Conservation (phyloP, 2,888 invertebrate species). For the Hedya salicella region DNA sequence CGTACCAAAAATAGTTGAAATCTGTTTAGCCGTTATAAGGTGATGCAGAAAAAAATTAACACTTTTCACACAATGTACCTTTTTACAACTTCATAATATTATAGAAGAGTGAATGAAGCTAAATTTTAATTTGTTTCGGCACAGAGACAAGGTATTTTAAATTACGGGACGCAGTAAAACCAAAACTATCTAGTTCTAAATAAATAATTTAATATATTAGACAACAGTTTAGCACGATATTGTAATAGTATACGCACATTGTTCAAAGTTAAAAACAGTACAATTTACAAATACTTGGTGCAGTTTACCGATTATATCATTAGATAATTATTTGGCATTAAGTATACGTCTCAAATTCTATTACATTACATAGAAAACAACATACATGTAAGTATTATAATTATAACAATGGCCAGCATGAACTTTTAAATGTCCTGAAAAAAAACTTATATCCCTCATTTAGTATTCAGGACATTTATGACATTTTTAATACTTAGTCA, state of each 20-base stretch:
- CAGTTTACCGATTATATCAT: slow-evolving; percentile 26
- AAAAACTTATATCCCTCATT: slow-evolving; percentile 1
- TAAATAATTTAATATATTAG: slow-evolving; percentile 43
- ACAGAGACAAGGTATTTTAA: no score
- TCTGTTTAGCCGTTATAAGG: no score
- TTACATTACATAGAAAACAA: slow-evolving; percentile 16
- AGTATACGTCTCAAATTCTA: slow-evolving; percentile 20
- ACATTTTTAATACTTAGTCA: no score
- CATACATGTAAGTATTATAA: slow-evolving; percentile 1
- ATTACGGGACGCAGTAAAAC: no score
- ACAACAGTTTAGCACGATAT: slow-evolving; percentile 39
- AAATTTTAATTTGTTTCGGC: no score
- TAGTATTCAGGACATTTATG: no score
- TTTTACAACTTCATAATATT: no score
- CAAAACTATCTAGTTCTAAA: slow-evolving; percentile 21
- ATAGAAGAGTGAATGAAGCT: no score
- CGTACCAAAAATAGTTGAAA: no score
- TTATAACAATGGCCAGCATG: not conserved
- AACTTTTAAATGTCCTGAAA: not conserved
- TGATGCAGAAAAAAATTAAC: no score
- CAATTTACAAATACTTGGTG: slow-evolving; percentile 28
- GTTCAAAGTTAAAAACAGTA: slow-evolving; percentile 34
- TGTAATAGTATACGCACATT: slow-evolving; percentile 35
- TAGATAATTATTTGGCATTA: slow-evolving; percentile 38
- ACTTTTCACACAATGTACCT: no score